Conservation (phyloP, 23 tunicate genomes). For the Phallusia fumigata region DNA sequence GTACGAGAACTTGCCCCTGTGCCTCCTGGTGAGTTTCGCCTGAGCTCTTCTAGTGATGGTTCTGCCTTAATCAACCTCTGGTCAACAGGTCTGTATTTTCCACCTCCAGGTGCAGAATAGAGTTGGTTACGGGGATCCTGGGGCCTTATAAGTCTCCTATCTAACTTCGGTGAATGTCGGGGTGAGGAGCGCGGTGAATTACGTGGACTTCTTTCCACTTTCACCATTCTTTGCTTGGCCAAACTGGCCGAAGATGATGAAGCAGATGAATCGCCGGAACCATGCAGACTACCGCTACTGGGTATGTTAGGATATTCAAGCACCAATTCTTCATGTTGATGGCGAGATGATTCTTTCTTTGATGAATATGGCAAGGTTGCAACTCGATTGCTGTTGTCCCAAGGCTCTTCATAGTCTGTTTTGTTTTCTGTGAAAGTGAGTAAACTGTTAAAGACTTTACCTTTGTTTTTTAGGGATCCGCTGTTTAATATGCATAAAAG, state of each 20-base stretch:
- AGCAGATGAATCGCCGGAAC: constrained; percentile 50
- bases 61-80: constrained; percentile 84
- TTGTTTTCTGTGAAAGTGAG: neutral
- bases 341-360: neutral
- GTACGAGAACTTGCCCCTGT: constrained; percentile 26
- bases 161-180: constrained; percentile 55
- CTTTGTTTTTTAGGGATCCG: no score
- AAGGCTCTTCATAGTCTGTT: constrained; percentile 82
- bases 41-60: constrained; percentile 66
- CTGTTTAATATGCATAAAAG: no score
- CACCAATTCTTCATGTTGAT: constrained; percentile 11
- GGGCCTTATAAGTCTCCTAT: constrained; percentile 65
- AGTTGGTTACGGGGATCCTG: constrained; percentile 22
- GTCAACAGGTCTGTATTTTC: constrained; percentile 43
- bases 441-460: no score
- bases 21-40: constrained; percentile 23
- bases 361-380: constrained; percentile 31
- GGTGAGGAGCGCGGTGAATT: constrained; percentile 46
- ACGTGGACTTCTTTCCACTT: constrained; percentile 42
- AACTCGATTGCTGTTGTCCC: constrained; percentile 57
- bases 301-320: constrained; percentile 12
- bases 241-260: constrained; percentile 55
- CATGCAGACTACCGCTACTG: constrained; percentile 10
- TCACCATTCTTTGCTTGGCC: constrained; percentile 55
- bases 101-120: constrained; percentile 28